Base-by-base conservation (phyloP, 2,113 vertebrate species). In the Heterocephalus glaber region DNA sequence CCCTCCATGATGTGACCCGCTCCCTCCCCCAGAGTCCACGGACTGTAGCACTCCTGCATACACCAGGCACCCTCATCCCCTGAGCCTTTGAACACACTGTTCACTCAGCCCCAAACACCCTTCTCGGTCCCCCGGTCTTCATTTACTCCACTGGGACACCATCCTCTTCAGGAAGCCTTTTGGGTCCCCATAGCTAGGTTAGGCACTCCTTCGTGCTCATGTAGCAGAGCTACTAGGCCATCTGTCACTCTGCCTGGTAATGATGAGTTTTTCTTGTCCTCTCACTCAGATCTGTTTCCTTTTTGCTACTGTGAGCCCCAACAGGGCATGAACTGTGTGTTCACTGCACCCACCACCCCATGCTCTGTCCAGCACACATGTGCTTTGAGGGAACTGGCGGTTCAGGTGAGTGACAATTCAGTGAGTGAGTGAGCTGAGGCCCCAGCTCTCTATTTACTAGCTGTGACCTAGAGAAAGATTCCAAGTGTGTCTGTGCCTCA, bases 401-500 rank as follows among this genome's bases (percentile, higher is more conserved):
- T 33, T 61, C 4, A 5, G 74, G 22, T 68, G 68, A 72, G 41
- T 17, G 47, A 35, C 30, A 86, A 86, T 81, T 52, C 54, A 38
- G 17, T 54, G 13, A 35, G 26, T 30, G 24, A 82, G 72, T 56
- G 60, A 91, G 11, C 58, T 85, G 66, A 94, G 86, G 63, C 22
- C 7, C 49, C n/a, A 60, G 38, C 26, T 63, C 77, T 66, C 24
- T 80, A 13, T 41, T 35, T 56, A 44, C 77, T 35, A 76, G 74
- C 52, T 58, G 30, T 56, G 90, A 84, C 85, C 44, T 85, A 77
- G 49, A 82, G 58, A 89, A 92, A 89, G 82, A 54, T 28, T 74
- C 10, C 7, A 49, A 60, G 13, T 68, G n/a, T 65, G n/a, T 65
- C 63, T 70, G 47, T 52, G 56, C 84, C 68, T 90, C 56, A 49